Conservation (phyloP, 2,113 vertebrate species). For the Octodon degus region DNA sequence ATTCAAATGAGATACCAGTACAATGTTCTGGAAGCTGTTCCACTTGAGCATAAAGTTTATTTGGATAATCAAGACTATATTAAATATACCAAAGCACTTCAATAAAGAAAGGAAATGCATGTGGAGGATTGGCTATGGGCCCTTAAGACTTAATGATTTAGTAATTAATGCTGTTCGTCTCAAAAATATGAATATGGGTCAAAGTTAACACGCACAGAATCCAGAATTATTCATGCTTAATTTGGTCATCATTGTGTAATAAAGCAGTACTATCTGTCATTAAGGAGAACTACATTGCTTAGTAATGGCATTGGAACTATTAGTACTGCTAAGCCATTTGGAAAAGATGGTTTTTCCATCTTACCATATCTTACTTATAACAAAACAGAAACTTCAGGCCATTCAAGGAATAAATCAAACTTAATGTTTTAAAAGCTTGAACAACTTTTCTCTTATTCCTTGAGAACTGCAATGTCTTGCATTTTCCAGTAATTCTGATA, state of each 20-base stretch:
- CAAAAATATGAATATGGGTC: not conserved
- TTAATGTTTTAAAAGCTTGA: not conserved
- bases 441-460: not conserved
- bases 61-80: not conserved
- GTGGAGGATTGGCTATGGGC: not conserved
- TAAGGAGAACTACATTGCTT: not conserved
- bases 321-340: not conserved
- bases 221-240: not conserved
- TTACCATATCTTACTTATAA: not conserved
- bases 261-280: not conserved
- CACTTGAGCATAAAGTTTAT: not conserved
- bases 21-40: not conserved
- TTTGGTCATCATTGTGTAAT: too few relatives aligned
- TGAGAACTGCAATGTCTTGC: not conserved
- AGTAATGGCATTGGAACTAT: not conserved
- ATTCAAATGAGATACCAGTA: not conserved
- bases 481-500: too few relatives aligned
- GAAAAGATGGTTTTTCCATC: not conserved
- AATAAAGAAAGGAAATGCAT: not conserved
- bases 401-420: not conserved
- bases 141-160: not conserved
- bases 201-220: not conserved
- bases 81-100: not conserved
- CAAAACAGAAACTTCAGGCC: not conserved
- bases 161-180: not conserved